These are phyloP conservation scores for Naso thynnoides DNA, from an alignment of 2,797 vertebrate genomes.

Conservation along the genomic window DNA sequence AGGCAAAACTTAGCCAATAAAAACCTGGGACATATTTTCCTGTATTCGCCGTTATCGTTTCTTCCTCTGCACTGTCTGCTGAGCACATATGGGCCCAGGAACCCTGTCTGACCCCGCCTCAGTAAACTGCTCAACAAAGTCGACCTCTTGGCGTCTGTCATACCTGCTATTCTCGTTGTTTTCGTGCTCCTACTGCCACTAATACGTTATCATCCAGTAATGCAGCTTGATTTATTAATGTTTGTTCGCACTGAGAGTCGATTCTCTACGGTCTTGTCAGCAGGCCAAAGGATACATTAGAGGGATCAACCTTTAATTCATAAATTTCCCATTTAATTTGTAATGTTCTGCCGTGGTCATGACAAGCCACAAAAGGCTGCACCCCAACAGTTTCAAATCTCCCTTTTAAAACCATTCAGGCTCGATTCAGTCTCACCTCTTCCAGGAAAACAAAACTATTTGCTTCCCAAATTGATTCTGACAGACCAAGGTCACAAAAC, in stretches of 20 bases:
- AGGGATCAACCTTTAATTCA: slow-evolving; percentile 17
- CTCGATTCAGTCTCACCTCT: slow-evolving; percentile 21
- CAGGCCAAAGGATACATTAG: neutral
- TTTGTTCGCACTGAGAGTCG: neutral
- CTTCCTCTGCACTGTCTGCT: neutral
- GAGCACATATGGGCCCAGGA: neutral
- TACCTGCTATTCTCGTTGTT: neutral
- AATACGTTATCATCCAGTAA: neutral
- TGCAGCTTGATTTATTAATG: slow-evolving; percentile 8
- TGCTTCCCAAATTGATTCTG: slow-evolving; percentile 24
- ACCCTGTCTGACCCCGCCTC: neutral
- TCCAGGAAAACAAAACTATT: neutral
- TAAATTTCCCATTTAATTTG: slow-evolving; percentile 20
- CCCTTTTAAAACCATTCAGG: slow-evolving; percentile 6
- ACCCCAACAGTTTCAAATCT: slow-evolving; percentile 15
- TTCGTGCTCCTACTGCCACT: neutral
- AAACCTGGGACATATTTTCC: no score
- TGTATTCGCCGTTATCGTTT: neutral
- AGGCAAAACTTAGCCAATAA: neutral
- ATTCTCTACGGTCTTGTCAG: neutral
- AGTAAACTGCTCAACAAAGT: neutral
- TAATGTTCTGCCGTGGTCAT: slow-evolving; percentile 11
- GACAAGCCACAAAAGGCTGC: slow-evolving; percentile 24
- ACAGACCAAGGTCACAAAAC: slow-evolving; percentile 43
- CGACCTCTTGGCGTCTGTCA: neutral